A percentile compares a stretch with the other conserved stretches of the same genome.
These are phyloP conservation scores for Monochamus saltuarius DNA, from an alignment of 1,140 invertebrate genomes.

Conservation along the genomic window DNA sequence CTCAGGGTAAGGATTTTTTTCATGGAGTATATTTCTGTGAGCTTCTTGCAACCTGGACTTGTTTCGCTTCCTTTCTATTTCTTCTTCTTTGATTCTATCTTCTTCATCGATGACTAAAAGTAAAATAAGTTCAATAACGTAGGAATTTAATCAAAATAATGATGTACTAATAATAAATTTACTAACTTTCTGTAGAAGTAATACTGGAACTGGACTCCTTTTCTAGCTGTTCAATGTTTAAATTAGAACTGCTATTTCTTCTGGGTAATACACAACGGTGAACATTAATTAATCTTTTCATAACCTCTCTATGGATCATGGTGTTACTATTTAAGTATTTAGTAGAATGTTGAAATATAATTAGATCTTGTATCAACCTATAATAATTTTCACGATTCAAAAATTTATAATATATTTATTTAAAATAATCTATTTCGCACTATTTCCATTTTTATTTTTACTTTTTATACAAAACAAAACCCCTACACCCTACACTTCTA, in stretches of 20 bases:
- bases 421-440: too few species aligned
- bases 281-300: too few species aligned
- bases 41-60: slow-evolving; percentile 59
- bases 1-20: slow-evolving; percentile 55
- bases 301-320: too few species aligned
- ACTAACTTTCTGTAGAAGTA: neutral
- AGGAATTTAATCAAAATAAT: neutral
- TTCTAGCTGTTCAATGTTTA: slow-evolving; percentile 43
- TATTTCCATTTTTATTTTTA: too few species aligned
- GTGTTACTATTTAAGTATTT: too few species aligned
- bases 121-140: neutral
- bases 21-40: slow-evolving; percentile 59
- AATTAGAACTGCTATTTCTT: slow-evolving; percentile 1
- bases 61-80: slow-evolving; percentile 55
- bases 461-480: too few species aligned
- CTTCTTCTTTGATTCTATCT: slow-evolving; percentile 40
- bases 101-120: slow-evolving; percentile 44
- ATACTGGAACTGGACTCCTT: slow-evolving; percentile 19
- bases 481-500: too few species aligned
- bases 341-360: too few species aligned
- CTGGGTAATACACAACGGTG: too few species aligned
- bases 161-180: neutral
- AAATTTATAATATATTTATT: too few species aligned
- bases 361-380: too few species aligned
- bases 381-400: too few species aligned